phyloP scores from a whole-genome alignment of 1,140 invertebrate species.

The Ptiloglossa arizonensis region DNA sequence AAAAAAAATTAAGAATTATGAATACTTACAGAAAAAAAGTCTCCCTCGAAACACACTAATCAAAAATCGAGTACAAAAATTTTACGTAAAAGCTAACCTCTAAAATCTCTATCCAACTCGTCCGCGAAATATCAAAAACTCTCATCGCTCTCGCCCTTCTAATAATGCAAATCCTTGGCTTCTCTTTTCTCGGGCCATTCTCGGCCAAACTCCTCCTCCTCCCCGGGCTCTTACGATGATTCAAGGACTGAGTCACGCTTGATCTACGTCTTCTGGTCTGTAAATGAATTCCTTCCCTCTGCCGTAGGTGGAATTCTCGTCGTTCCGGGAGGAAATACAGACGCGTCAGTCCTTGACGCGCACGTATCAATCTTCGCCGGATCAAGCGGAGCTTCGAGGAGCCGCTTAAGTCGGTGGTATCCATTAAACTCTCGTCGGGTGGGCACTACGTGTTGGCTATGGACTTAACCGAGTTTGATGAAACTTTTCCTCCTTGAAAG shows the following conservation, averaged over 20 bases:
- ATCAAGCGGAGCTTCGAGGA: slow-evolving; percentile 31
- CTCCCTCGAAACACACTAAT: too few relatives aligned
- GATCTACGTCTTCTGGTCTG: background rate
- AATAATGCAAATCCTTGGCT: too few relatives aligned
- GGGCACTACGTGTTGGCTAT: slow-evolving; percentile 19
- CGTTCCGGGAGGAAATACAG: background rate
- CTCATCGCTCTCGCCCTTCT: too few relatives aligned
- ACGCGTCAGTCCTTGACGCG: background rate
- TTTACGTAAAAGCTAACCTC: too few relatives aligned
- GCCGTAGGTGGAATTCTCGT: background rate
- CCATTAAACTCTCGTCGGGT: slow-evolving; percentile 65
- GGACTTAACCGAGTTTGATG: slow-evolving; percentile 53
- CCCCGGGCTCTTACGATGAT: too few relatives aligned
- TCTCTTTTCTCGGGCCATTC: too few relatives aligned
- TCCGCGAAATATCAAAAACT: too few relatives aligned
- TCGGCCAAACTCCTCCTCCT: too few relatives aligned
- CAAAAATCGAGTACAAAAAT: too few relatives aligned
- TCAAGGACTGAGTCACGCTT: background rate
- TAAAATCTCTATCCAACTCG: too few relatives aligned
- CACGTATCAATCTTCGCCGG: slow-evolving; percentile 56
- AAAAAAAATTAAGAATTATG: too few relatives aligned
- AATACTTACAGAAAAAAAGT: too few relatives aligned
- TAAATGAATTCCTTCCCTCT: slow-evolving; percentile 4
- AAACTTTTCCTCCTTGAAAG: slow-evolving; percentile 47
- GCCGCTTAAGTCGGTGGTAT: slow-evolving; percentile 50